Percentiles rank a stretch among this genome's conserved stretches.
These are phyloP conservation scores for Pseudopleuronectes americanus DNA, from an alignment of 2,797 vertebrate genomes.

Conservation along the genomic window DNA sequence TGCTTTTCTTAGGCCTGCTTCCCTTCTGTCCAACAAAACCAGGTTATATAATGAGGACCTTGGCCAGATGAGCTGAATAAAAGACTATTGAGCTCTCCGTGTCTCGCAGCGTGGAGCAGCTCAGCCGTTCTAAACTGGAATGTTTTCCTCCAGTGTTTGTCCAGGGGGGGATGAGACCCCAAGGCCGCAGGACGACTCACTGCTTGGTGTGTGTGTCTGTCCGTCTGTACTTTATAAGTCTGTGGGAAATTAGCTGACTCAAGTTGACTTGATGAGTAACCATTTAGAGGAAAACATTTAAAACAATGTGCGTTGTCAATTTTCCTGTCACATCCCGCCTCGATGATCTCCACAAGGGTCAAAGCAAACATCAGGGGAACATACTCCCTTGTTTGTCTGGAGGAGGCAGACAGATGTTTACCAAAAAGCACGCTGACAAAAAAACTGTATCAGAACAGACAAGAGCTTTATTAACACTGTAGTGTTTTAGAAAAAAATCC, in stretches of 20 bases:
- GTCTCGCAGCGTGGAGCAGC: slow-evolving; percentile 57
- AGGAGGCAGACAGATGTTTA: neutral
- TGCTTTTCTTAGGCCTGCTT: slow-evolving; percentile 47
- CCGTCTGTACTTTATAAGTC: slow-evolving; percentile 42
- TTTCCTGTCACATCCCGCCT: slow-evolving; percentile 6
- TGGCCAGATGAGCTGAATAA: slow-evolving; percentile 68
- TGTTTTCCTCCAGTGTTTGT: slow-evolving; percentile 66
- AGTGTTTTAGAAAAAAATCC: slow-evolving; percentile 6
- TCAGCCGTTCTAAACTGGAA: slow-evolving; percentile 66
- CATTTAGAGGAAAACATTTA: slow-evolving; percentile 21
- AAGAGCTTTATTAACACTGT: neutral
- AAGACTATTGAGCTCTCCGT: slow-evolving; percentile 61
- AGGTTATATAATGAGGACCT: slow-evolving; percentile 70
- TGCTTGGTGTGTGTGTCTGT: slow-evolving; percentile 20
- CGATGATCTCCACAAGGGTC: neutral
- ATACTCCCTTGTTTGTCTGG: neutral
- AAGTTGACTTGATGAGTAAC: slow-evolving; percentile 46
- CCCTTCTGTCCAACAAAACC: slow-evolving; percentile 54
- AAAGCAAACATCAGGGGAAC: neutral
- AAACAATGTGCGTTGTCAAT: slow-evolving; percentile 2
- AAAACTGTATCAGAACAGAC: neutral
- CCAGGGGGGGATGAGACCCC: slow-evolving; percentile 41
- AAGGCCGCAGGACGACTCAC: slow-evolving; percentile 32
- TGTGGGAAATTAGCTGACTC: slow-evolving; percentile 32
- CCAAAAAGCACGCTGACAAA: no score